Evolutionary conservation across 2,113 vertebrate species (phyloP).

Genomic region (Oophaga pumilio): DNA sequence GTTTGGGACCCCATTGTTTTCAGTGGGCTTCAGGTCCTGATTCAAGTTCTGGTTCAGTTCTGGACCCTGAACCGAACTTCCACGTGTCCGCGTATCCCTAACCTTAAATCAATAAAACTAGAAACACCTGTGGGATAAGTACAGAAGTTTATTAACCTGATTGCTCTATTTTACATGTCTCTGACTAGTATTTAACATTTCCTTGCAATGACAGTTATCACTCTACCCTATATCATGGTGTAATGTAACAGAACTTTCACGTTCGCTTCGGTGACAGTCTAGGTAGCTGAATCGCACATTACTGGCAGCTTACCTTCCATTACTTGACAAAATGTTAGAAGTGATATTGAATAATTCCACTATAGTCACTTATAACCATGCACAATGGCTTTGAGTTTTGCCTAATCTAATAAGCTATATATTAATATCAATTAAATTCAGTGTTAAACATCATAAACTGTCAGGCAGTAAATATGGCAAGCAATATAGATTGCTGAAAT

Average conservation of each 20-base stretch:
- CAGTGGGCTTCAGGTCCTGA: too few species aligned
- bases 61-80: too few species aligned
- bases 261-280: neutral
- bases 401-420: neutral
- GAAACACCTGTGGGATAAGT: neutral
- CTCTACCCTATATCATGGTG: neutral
- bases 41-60: too few species aligned
- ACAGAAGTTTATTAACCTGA: neutral
- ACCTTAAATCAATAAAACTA: neutral
- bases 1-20: too few species aligned
- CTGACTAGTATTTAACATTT: neutral
- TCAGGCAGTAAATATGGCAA: constrained; percentile 11
- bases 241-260: neutral
- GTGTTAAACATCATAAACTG: constrained; percentile 30
- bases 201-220: neutral
- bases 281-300: neutral
- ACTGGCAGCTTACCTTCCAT: neutral
- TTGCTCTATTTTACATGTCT: neutral
- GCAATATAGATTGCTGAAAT: constrained; percentile 36
- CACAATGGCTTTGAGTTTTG: neutral
- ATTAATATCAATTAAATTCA: constrained; percentile 12
- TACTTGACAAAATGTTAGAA: neutral
- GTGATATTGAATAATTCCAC: neutral
- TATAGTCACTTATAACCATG: neutral
- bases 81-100: neutral